phyloP scores from a whole-genome alignment of 2,113 vertebrate genomes.

The Forbesichthys agassizii region DNA sequence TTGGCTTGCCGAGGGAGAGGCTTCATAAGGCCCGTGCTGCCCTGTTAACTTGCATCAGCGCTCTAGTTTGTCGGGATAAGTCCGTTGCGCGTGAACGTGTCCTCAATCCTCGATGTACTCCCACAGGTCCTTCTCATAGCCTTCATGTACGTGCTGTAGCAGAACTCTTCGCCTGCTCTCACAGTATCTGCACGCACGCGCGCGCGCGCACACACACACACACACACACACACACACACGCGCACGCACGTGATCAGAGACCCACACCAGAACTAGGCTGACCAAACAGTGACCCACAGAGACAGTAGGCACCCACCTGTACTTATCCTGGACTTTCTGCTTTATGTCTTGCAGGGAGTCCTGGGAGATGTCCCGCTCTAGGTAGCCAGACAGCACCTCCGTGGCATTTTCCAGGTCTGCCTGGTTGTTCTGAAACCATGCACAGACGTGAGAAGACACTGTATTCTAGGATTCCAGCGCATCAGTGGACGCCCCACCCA shows the following conservation, averaged over 20 bases:
- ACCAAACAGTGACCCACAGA: neutral
- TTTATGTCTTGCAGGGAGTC: constrained; percentile 99
- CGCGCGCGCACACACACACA: no score
- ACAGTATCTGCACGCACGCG: constrained; percentile 88
- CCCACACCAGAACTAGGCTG: neutral
- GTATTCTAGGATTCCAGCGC: neutral
- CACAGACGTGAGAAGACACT: neutral
- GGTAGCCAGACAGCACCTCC: constrained; percentile 98
- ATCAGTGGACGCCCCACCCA: no score
- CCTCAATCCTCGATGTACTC: constrained; percentile 99
- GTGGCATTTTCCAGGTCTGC: constrained; percentile 99
- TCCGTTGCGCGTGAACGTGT: constrained; percentile 82
- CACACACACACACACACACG: constrained; percentile 35
- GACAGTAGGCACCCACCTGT: constrained; percentile 83
- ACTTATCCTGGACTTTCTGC: constrained; percentile 99
- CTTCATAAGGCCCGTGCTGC: constrained; percentile 74
- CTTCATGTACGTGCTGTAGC: constrained; percentile 99
- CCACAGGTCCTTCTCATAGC: constrained; percentile 99
- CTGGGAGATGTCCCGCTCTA: constrained; percentile 99
- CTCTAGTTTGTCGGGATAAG: constrained; percentile 91
- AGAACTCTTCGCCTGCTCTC: constrained; percentile 98
- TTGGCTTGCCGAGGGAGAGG: constrained; percentile 86
- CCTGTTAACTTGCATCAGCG: constrained; percentile 88
- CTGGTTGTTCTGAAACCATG: constrained; percentile 91
- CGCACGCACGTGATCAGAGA: neutral